phyloP scores from a whole-genome alignment of 2,888 invertebrate genomes.

The Leptarthrus brevirostris region DNA sequence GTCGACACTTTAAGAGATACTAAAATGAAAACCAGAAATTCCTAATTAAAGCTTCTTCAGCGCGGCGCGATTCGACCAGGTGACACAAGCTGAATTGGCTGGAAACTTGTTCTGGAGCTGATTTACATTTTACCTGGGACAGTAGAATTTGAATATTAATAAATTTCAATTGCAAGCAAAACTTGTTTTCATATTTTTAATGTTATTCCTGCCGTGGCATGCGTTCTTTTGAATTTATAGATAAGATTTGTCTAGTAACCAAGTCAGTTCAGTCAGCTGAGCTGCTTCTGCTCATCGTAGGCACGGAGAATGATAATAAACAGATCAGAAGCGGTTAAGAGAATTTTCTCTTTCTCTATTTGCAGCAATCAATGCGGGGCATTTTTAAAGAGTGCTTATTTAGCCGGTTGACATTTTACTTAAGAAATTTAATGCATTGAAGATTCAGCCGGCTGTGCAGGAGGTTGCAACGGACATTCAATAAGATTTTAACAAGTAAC shows the following conservation, averaged over 20 bases:
- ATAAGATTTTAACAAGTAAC: too few relatives aligned
- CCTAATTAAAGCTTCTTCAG: background rate
- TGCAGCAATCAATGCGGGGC: background rate
- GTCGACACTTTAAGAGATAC: slow-evolving; percentile 33
- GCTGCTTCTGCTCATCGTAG: background rate
- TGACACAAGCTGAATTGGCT: background rate
- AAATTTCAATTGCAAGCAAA: background rate
- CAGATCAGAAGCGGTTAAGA: background rate
- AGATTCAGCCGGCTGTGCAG: too few relatives aligned
- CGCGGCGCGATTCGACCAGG: background rate
- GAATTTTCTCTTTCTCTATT: background rate
- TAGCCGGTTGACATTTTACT: background rate
- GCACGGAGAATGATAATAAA: too few relatives aligned
- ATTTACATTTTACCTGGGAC: slow-evolving; percentile 32
- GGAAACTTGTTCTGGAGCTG: slow-evolving; percentile 6
- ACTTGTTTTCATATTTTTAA: slow-evolving; percentile 23
- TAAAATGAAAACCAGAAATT: background rate
- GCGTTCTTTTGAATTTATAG: background rate
- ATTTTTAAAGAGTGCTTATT: background rate
- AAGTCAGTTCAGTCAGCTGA: slow-evolving; percentile 6
- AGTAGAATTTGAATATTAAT: slow-evolving; percentile 9
- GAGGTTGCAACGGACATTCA: too few relatives aligned
- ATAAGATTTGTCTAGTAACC: slow-evolving; percentile 24
- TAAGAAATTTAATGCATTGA: too few relatives aligned
- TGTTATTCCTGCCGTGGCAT: background rate